A percentile compares a stretch with the other conserved stretches of the same genome.
Evolutionary conservation across 2,113 vertebrate species (phyloP).

Genomic region (Salminus brasiliensis): DNA sequence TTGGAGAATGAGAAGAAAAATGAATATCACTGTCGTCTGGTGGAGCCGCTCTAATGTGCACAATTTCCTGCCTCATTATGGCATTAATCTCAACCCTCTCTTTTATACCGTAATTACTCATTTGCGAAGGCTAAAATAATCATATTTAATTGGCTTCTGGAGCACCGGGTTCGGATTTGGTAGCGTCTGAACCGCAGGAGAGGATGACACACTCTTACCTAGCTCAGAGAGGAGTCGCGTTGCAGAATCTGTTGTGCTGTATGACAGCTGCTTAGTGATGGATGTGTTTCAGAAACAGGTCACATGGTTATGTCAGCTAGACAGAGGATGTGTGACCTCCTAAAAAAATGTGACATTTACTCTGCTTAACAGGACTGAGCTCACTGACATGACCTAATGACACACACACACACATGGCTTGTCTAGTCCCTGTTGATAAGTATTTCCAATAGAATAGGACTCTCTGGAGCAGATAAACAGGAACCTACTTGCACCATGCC

Average conservation of each 20-base stretch:
- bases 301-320: slow-evolving; percentile 19
- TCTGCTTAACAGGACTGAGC: neutral
- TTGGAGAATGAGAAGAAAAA: slow-evolving; percentile 69
- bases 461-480: too few relatives aligned
- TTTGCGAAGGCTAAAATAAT: slow-evolving; percentile 70
- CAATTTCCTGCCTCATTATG: slow-evolving; percentile 73
- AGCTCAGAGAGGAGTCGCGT: neutral
- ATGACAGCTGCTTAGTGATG: slow-evolving; percentile 6
- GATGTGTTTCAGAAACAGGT: slow-evolving; percentile 27
- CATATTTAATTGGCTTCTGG: slow-evolving; percentile 64
- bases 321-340: neutral
- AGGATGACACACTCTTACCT: slow-evolving; percentile 22
- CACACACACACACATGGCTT: neutral
- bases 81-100: slow-evolving; percentile 69
- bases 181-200: slow-evolving; percentile 42
- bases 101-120: slow-evolving; percentile 68
- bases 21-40: slow-evolving; percentile 70
- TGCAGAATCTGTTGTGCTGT: neutral
- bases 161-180: slow-evolving; percentile 45
- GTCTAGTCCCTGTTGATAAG: too few relatives aligned
- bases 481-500: too few relatives aligned
- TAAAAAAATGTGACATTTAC: slow-evolving; percentile 11
- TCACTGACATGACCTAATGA: neutral
- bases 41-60: slow-evolving; percentile 68
- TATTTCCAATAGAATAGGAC: too few relatives aligned